phyloP scores from a whole-genome alignment of 1,140 invertebrate species.

The Aphis gossypii region DNA sequence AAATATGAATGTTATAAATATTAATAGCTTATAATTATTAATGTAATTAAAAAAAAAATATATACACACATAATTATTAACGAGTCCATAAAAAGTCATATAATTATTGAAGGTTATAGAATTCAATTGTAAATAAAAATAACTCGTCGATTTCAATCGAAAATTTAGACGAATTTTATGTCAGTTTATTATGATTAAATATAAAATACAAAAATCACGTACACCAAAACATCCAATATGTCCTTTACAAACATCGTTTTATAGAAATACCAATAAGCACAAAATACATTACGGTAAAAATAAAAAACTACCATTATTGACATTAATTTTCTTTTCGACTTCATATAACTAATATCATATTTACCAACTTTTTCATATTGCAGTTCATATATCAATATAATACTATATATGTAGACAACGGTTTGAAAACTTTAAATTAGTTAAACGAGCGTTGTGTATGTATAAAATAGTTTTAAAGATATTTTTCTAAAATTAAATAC shows the following conservation, averaged over 20 bases:
- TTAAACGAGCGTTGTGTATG: not conserved
- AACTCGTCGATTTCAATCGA: not conserved
- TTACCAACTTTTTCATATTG: not conserved
- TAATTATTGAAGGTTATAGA: not conserved
- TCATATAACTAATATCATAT: not conserved
- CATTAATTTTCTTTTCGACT: not conserved
- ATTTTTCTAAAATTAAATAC: not conserved
- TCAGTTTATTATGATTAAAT: not conserved
- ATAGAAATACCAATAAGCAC: not conserved
- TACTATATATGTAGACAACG: not conserved
- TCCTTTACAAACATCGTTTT: constrained; percentile 14
- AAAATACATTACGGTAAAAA: not conserved
- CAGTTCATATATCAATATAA: not conserved
- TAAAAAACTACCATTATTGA: constrained; percentile 15
- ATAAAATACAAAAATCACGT: constrained; percentile 23
- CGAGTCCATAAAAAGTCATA: not conserved
- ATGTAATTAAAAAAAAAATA: not conserved
- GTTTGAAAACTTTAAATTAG: not conserved
- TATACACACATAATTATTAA: not conserved
- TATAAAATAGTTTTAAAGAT: not conserved
- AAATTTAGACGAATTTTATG: not conserved
- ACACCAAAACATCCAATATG: not conserved
- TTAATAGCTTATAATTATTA: no score
- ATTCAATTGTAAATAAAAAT: not conserved
- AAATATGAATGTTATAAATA: not conserved